Base-by-base conservation (phyloP, 2,797 vertebrate species). In the Oryzias sinensis region DNA sequence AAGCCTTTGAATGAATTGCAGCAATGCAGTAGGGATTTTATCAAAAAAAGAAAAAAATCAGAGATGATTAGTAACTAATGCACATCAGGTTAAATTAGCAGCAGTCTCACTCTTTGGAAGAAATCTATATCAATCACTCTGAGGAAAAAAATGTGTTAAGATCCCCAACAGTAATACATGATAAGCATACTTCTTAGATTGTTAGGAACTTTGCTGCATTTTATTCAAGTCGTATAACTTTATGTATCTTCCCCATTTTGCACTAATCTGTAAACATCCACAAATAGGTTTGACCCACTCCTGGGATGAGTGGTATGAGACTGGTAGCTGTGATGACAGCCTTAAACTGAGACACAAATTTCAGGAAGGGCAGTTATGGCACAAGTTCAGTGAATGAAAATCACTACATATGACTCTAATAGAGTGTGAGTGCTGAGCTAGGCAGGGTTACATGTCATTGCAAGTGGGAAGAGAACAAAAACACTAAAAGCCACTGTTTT, bases 331-430 rank as follows among this genome's bases (percentile, higher is more conserved):
- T 81, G 84, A 87, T 89, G 87, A 88, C 87, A 81, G 59, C 70
- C 65, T 85, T 69, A 72, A 76, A 84, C 44, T 59, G 66, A 71
- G 74, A 70, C 76, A 74, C 82, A 81, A 87, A 87, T 76, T 71
- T 84, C 81, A 87, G 85, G 90, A 83, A 90, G 86, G 88, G 88
- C 87, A 92, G 70, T 84, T 86, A 80, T 67, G 77, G 66, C 70
- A 63, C 67, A 43, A 49, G 74, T 77, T 68, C 79, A 72, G 43
- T 72, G 74, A 82, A 86, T 72, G 74, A 82, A 86, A 78, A 70
- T 72, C 82, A 81, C 82, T 75, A 63, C 44, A 59, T 63, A 66
- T 91, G 89, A 91, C 77, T 77, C 81, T 91, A 87, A 91, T 89
- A 77, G 62, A 64, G 59, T 67, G 62, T 74, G 86, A 90, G 77